Base-by-base conservation (phyloP, 2,113 vertebrate species). In the Paracyprichromis sp. region DNA sequence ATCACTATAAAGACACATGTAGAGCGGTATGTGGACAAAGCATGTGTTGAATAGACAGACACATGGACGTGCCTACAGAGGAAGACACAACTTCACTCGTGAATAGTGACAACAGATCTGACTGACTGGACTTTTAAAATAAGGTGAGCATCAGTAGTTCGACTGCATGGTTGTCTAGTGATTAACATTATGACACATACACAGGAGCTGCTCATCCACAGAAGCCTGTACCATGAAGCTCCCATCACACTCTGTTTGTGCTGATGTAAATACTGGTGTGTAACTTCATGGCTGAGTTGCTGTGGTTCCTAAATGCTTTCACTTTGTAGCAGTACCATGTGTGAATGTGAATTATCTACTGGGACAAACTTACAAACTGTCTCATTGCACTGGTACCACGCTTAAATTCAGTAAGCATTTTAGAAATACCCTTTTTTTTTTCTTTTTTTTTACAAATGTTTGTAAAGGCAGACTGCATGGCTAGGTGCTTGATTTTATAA, bases 71-170 rank as follows among this genome's bases (percentile, higher is more conserved):
- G 71, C 80, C 53, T 84, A 82, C 26, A 84, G 2, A 61, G 54
- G 47, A 17, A 79, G 61, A 38, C 76, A 26, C 50, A 86, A 40
- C 54, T 21, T 57, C 21, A 7, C 61, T 86, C 45, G 80, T 92
- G 88, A 90, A 83, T 31, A 61, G 16, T 66, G 52, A 85, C 11
- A 38, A 84, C 36, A 78, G 21, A 85, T 66, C 9, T 90, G 88
- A 90, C 8, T 90, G 93, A 83, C 80, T 61, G 83, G 83, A 73
- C 1, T 34, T 52, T 57, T 59, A 31, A 53, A 76, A 26, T 61
- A 88, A 17, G 82, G 40, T 80, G 9, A 89, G 89, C 83, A 88
- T 89, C 92, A 94, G 92, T 90, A 91, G 88, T 83, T 76, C 19
- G 80, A 38, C 83, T 66, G 86, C 81, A 43, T 31, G 17, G 16